Evolutionary conservation across 2,888 invertebrate species (phyloP).

Genomic region (Chydorus sphaericus): DNA sequence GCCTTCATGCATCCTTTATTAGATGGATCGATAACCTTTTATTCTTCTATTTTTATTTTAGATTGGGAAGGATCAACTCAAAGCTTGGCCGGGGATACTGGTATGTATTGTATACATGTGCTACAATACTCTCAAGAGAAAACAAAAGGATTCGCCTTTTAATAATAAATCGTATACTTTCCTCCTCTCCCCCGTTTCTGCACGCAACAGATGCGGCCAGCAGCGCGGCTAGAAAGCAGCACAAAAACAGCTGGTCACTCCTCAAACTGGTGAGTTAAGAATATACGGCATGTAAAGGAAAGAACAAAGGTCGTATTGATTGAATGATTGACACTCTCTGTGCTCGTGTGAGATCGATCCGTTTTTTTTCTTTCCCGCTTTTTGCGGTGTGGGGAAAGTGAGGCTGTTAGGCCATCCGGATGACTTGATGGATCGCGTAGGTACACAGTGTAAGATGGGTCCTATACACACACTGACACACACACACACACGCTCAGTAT

Average conservation of each 20-base stretch:
- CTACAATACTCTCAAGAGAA: not conserved
- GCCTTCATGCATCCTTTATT: no score
- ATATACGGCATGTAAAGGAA: not conserved
- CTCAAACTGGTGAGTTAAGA: constrained; percentile 30
- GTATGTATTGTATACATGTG: constrained; percentile 17
- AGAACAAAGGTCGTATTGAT: not conserved
- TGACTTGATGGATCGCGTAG: no score
- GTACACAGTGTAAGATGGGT: no score
- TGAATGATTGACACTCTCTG: no score
- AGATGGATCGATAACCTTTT: no score
- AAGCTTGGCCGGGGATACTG: constrained; percentile 24
- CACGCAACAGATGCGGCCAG: not conserved
- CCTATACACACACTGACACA: no score
- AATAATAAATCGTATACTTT: not conserved
- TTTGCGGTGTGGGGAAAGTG: no score
- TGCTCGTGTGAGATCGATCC: no score
- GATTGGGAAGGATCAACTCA: constrained; percentile 27
- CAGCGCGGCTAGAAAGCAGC: constrained; percentile 26
- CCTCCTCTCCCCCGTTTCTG: not conserved
- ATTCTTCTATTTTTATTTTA: no score
- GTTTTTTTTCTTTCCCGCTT: no score
- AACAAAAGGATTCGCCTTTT: not conserved
- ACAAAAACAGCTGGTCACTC: constrained; percentile 33
- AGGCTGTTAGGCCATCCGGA: no score
- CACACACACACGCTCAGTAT: no score